Evolutionary conservation across 2,113 vertebrate species (phyloP), one percentile per base, ranked within the genome.

Genomic region (Tragelaphus scriptus): DNA sequence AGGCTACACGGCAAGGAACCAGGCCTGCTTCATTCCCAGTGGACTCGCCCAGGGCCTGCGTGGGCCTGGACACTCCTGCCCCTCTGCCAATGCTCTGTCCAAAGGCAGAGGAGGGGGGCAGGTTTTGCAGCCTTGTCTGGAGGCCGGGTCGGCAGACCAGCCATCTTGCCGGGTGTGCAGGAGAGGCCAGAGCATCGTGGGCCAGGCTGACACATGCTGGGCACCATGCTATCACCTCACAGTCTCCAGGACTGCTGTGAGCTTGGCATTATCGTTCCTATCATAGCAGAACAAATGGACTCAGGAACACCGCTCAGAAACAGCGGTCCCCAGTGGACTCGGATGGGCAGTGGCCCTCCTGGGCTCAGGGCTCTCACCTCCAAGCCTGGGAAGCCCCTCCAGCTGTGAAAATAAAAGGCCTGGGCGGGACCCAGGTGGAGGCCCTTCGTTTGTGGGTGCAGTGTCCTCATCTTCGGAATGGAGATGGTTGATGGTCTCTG

Each of bases 141-240:
- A 59, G 94, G 77, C 84, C 47, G 4, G 9, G 26, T 89, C 28
- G 79, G 14, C 12, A 40, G 26, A 55, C 19, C 49, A 79, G 90
- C 75, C 63, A 1, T 26, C 1, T 0, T 75, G 36, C 71, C 7
- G 23, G 23, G 88, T 28, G 3, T n/a, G 25, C 7, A 4, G 32
- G 40, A 6, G 21, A 82, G 58, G 47, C n/a, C 49, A 23, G 79
- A 85, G 85, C 59, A 21, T 1, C 3, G 0, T 30, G 55, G 32
- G 14, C 13, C 23, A 32, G 40, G 58, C 94, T n/a, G 26, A 5
- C 32, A 4, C 53, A 3, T 79, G 25, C 75, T 53, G 49, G 79
- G 79, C 49, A 81, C 47, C 15, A 5, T 2, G 17, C 56, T 19
- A 49, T 8, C 49, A 14, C 55, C 61, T n/a, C 2, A 0, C 30